Conservation (phyloP, 53 echinoderm and acorn worm genomes). For the Echinometra lucunter region DNA sequence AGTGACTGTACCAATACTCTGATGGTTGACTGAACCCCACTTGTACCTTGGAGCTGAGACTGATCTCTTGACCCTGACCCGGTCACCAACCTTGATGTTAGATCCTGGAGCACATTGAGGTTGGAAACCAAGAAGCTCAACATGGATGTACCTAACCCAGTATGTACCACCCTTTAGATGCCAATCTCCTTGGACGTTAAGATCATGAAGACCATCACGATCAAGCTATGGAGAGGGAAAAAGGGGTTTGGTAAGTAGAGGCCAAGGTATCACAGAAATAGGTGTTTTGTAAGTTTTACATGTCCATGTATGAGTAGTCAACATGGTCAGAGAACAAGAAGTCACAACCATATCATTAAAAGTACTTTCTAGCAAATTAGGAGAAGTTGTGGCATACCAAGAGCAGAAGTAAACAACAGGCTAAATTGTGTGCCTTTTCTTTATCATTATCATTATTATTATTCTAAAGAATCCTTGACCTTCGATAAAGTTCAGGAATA, state of each 20-base stretch:
- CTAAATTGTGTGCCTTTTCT: background rate
- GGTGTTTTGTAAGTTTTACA: background rate
- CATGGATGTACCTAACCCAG: constrained; percentile 99
- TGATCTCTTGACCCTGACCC: constrained; percentile 86
- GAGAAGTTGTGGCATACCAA: too few relatives aligned
- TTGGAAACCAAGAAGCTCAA: constrained; percentile 91
- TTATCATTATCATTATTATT: too few relatives aligned
- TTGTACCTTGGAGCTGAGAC: constrained; percentile 94
- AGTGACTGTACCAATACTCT: constrained; percentile 95
- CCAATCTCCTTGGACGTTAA: constrained; percentile 98
- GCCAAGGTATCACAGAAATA: background rate
- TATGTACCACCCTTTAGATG: constrained; percentile 97
- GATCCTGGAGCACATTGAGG: constrained; percentile 89
- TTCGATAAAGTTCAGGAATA: background rate
- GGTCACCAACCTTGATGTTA: constrained; percentile 96
- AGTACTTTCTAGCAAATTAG: too few relatives aligned
- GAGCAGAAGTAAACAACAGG: background rate
- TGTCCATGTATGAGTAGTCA: background rate
- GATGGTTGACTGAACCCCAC: constrained; percentile 96
- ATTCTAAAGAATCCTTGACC: too few relatives aligned
- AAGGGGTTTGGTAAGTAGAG: background rate
- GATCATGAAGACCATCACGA: constrained; percentile 96
- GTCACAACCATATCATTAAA: too few relatives aligned
- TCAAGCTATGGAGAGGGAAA: constrained; percentile 75
- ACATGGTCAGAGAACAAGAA: background rate